Evolutionary conservation across 92 coral and sea anemone genomes (phyloP).

Genomic region (Porites divaricata): DNA sequence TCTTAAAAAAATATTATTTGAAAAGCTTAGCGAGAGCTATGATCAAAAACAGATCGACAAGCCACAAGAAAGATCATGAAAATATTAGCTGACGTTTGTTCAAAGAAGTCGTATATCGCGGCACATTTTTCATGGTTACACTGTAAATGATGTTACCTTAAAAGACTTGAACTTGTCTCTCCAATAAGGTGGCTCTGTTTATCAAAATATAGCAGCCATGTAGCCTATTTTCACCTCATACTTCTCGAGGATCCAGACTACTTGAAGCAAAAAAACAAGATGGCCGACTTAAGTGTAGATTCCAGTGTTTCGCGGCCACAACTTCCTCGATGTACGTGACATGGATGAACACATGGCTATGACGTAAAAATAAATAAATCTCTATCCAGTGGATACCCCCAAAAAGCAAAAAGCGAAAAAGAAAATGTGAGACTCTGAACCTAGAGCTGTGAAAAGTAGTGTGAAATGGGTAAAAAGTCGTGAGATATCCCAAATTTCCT

Average conservation of each 20-base stretch:
- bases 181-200: background rate
- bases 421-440: too few species aligned
- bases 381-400: too few species aligned
- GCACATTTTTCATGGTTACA: background rate
- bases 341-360: background rate
- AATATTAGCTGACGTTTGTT: too few species aligned
- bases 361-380: background rate
- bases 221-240: background rate
- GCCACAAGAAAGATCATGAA: too few species aligned
- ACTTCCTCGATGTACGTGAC: background rate
- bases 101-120: background rate
- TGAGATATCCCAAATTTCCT: too few species aligned
- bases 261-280: background rate
- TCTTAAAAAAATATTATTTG: too few species aligned
- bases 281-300: background rate
- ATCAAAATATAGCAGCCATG: background rate
- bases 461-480: too few species aligned
- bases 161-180: background rate
- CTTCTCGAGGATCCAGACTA: too few species aligned
- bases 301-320: constrained; percentile 16
- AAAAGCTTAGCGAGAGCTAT: too few species aligned
- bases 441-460: too few species aligned
- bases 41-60: too few species aligned
- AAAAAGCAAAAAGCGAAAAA: too few species aligned
- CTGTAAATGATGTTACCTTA: background rate